A percentile compares a stretch with the other conserved stretches of the same genome.
Conservation (phyloP, 2,113 vertebrate species). For the Apistogramma diplotaenia region DNA sequence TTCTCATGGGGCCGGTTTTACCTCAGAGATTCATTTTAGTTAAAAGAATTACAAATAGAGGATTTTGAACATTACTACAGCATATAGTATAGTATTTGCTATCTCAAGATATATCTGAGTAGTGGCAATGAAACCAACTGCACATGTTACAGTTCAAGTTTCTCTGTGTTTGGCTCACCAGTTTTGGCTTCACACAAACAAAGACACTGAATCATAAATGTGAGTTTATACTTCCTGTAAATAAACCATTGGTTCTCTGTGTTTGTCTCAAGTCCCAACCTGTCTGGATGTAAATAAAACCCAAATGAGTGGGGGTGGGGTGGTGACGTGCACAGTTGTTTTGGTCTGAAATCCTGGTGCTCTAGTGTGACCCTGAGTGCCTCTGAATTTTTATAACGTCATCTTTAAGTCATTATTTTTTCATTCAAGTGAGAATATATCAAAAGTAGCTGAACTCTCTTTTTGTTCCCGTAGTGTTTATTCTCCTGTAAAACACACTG, state of each 20-base stretch:
- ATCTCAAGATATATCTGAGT: fast-evolving
- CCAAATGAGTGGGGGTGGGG: too few relatives aligned
- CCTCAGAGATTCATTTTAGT: neutral
- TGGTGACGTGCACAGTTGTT: too few relatives aligned
- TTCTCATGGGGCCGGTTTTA: too few relatives aligned
- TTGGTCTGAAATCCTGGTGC: neutral
- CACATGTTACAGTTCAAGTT: fast-evolving
- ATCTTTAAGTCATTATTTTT: neutral
- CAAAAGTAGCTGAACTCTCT: neutral
- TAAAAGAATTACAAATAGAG: neutral
- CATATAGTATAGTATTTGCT: neutral
- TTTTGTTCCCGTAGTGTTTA: neutral
- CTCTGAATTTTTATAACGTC: neutral
- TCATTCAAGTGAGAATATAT: neutral
- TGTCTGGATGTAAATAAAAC: neutral
- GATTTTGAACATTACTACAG: neutral
- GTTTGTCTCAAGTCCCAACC: neutral
- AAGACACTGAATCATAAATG: neutral
- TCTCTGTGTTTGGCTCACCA: neutral
- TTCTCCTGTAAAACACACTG: neutral
- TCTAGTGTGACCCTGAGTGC: too few relatives aligned
- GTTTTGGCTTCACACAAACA: neutral
- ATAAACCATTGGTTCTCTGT: neutral
- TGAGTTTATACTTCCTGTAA: neutral
- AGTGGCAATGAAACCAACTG: fast-evolving